phyloP scores from a whole-genome alignment of 1,140 invertebrate genomes.

The Elymnias hypermnestra region DNA sequence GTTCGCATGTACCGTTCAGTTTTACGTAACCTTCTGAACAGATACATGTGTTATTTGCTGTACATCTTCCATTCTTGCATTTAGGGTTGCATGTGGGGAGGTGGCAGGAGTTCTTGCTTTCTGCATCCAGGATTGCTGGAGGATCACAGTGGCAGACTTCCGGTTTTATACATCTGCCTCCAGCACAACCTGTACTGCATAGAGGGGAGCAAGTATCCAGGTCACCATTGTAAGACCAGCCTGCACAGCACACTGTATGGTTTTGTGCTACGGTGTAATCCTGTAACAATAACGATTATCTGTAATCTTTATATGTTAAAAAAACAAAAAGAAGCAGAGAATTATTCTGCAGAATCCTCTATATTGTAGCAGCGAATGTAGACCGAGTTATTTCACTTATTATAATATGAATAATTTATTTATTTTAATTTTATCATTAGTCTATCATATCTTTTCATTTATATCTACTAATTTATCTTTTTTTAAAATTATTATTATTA shows the following conservation, averaged over 20 bases:
- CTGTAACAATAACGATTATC: too few relatives aligned
- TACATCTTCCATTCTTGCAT: slow-evolving; percentile 69
- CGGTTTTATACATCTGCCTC: slow-evolving; percentile 75
- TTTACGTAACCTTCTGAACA: slow-evolving; percentile 30
- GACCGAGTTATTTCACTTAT: too few relatives aligned
- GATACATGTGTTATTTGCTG: slow-evolving; percentile 24
- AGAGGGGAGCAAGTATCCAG: slow-evolving; percentile 63
- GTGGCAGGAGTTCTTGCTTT: slow-evolving; percentile 50
- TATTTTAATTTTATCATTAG: too few relatives aligned
- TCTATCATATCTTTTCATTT: too few relatives aligned
- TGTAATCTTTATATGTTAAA: too few relatives aligned
- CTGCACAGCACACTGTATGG: slow-evolving; percentile 41
- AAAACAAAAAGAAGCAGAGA: too few relatives aligned
- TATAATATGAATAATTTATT: too few relatives aligned
- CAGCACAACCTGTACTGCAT: slow-evolving; percentile 76
- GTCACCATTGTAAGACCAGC: slow-evolving; percentile 26
- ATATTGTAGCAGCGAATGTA: too few relatives aligned
- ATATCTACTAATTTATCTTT: too few relatives aligned
- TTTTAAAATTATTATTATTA: too few relatives aligned
- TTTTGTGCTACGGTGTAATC: slow-evolving; percentile 30
- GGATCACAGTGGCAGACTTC: slow-evolving; percentile 74
- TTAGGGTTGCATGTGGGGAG: slow-evolving; percentile 60
- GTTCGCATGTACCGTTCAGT: slow-evolving; percentile 43
- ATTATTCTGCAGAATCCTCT: too few relatives aligned
- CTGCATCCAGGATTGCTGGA: slow-evolving; percentile 28